Percentiles rank a stretch among this genome's conserved stretches.
Evolutionary conservation across 2,797 vertebrate genomes (phyloP).

Genomic region (Enteromius paludinosus): DNA sequence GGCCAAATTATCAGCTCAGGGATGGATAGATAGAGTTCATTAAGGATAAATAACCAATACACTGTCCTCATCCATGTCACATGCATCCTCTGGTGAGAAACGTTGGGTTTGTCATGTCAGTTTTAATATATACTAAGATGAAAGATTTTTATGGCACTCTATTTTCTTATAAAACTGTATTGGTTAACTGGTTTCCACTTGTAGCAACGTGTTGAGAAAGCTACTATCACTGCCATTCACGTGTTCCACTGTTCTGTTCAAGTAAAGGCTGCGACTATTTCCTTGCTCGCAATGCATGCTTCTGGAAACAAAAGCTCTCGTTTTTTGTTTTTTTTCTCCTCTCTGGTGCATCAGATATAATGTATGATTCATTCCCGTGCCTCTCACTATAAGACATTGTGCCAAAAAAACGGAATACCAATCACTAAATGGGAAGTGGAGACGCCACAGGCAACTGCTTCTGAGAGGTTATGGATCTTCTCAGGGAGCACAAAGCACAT

Average conservation of each 20-base stretch:
- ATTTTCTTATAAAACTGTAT: slow-evolving; percentile 72
- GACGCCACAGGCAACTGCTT: not conserved
- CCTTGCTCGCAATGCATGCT: slow-evolving; percentile 60
- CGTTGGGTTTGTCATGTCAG: slow-evolving; percentile 29
- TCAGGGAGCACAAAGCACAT: slow-evolving; percentile 48
- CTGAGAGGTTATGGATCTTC: slow-evolving; percentile 39
- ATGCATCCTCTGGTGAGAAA: slow-evolving; percentile 32
- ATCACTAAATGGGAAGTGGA: slow-evolving; percentile 20
- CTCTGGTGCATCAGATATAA: slow-evolving; percentile 23
- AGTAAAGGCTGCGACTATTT: slow-evolving; percentile 41
- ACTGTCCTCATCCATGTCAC: slow-evolving; percentile 34
- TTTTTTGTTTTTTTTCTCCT: not conserved
- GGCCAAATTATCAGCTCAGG: slow-evolving; percentile 56
- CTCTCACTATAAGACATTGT: slow-evolving; percentile 30
- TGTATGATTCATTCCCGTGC: slow-evolving; percentile 55
- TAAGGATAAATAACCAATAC: slow-evolving; percentile 26
- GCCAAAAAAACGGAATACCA: slow-evolving; percentile 16
- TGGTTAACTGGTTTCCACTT: slow-evolving; percentile 66
- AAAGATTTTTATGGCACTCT: slow-evolving; percentile 71
- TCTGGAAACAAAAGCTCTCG: slow-evolving; percentile 23
- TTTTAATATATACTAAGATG: slow-evolving; percentile 34
- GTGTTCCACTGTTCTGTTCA: slow-evolving; percentile 60
- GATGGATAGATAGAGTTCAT: slow-evolving; percentile 45
- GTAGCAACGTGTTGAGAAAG: slow-evolving; percentile 71
- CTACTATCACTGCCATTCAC: slow-evolving; percentile 81